A percentile compares a stretch with the other conserved stretches of the same genome.
phyloP scores from a whole-genome alignment of 2,113 vertebrate genomes.

The Eolophus roseicapilla region DNA sequence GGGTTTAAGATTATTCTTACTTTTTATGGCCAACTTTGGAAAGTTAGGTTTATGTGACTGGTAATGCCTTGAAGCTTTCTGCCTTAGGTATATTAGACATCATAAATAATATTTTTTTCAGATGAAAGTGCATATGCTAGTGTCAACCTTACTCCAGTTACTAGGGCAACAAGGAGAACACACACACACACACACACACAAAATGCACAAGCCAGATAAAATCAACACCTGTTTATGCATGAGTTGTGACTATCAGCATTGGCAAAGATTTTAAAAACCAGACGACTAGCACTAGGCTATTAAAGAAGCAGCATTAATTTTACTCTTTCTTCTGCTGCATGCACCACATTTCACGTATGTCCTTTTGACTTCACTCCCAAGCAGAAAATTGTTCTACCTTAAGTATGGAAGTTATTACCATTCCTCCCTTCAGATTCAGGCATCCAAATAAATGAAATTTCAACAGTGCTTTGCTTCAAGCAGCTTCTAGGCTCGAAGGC shows the following conservation, averaged over 20 bases:
- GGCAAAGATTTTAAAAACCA: background rate
- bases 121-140: background rate
- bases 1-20: background rate
- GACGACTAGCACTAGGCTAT: background rate
- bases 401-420: background rate
- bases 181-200: background rate
- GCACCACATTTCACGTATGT: background rate
- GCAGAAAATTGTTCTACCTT: conserved; percentile 10
- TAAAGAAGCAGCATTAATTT: background rate
- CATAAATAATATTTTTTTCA: background rate
- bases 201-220: background rate
- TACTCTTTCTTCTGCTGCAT: background rate
- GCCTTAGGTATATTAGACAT: background rate
- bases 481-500: background rate
- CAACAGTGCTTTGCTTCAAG: conserved; percentile 13
- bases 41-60: background rate
- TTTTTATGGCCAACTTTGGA: background rate
- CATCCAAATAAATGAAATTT: conserved; percentile 27
- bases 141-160: background rate
- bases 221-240: background rate
- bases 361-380: background rate
- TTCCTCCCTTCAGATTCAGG: background rate
- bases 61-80: background rate
- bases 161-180: conserved; percentile 7
- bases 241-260: background rate